phyloP scores from a whole-genome alignment of 2,888 invertebrate genomes.

The Noctua comes region DNA sequence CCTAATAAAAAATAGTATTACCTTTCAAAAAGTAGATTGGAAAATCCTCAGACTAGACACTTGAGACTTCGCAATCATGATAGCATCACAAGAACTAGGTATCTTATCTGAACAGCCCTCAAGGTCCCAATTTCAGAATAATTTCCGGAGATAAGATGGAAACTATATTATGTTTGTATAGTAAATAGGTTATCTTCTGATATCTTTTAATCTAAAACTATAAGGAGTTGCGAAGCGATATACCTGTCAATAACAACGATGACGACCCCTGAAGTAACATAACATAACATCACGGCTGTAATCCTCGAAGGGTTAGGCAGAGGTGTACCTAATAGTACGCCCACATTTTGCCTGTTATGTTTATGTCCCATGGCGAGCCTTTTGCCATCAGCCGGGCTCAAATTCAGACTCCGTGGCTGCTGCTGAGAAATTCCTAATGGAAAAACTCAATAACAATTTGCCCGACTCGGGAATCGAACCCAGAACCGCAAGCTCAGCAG shows the following conservation, averaged over 20 bases:
- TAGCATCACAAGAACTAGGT: conserved; percentile 28
- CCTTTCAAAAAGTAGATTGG: conserved; percentile 53
- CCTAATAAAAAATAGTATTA: conserved; percentile 26
- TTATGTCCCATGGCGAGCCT: too few species aligned
- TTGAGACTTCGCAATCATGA: conserved; percentile 48
- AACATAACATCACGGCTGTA: too few species aligned
- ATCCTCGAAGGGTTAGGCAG: too few species aligned
- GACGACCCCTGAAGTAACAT: neutral
- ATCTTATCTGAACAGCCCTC: conserved; percentile 36
- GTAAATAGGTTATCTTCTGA: conserved; percentile 9
- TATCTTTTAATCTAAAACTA: neutral
- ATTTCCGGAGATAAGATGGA: conserved; percentile 18
- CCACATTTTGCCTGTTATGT: too few species aligned
- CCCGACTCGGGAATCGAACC: too few species aligned
- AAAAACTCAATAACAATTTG: too few species aligned
- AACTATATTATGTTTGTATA: neutral
- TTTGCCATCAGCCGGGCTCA: too few species aligned
- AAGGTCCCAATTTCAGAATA: conserved; percentile 42
- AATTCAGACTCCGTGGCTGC: too few species aligned
- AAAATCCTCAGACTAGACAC: conserved; percentile 46
- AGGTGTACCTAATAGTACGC: too few species aligned
- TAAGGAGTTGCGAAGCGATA: neutral
- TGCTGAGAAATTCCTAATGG: too few species aligned
- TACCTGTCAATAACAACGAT: neutral
- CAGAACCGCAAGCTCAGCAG: too few species aligned